Evolutionary conservation across 2,888 invertebrate genomes (phyloP).

Genomic region (Odontothrips loti): DNA sequence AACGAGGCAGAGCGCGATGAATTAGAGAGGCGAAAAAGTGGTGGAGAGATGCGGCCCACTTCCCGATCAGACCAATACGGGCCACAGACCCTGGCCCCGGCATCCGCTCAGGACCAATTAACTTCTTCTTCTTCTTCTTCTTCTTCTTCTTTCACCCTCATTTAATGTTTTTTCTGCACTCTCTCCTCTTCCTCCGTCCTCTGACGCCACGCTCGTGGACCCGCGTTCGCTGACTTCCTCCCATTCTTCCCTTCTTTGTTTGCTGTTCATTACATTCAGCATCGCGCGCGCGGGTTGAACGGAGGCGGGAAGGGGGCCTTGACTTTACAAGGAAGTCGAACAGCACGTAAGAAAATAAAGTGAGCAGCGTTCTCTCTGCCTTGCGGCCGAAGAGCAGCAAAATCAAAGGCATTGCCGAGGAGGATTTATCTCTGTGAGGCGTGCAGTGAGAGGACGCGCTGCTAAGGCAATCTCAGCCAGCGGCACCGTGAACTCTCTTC

Average conservation of each 20-base stretch:
- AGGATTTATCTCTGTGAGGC: background rate
- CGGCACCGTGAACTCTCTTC: too few species aligned
- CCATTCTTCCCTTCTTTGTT: background rate
- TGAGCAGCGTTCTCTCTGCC: background rate
- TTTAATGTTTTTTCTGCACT: background rate
- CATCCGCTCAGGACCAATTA: too few species aligned
- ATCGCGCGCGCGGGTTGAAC: background rate
- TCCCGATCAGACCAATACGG: too few species aligned
- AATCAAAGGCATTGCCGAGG: background rate
- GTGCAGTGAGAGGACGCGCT: too few species aligned
- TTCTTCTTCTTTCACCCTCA: background rate
- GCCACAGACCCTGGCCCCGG: too few species aligned
- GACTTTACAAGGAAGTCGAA: background rate
- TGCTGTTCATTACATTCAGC: slow-evolving; percentile 3
- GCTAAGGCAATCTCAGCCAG: too few species aligned
- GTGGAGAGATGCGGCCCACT: too few species aligned
- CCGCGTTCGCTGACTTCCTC: background rate
- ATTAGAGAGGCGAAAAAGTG: too few species aligned
- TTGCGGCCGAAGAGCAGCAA: too few species aligned
- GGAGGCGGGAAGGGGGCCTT: background rate
- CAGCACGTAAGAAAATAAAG: background rate
- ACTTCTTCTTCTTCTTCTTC: background rate
- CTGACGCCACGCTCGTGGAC: background rate
- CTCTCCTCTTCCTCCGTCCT: background rate
- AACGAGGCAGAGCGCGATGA: background rate